Evolutionary conservation across 2,113 vertebrate genomes (phyloP).

Genomic region (Trogon melanurus): DNA sequence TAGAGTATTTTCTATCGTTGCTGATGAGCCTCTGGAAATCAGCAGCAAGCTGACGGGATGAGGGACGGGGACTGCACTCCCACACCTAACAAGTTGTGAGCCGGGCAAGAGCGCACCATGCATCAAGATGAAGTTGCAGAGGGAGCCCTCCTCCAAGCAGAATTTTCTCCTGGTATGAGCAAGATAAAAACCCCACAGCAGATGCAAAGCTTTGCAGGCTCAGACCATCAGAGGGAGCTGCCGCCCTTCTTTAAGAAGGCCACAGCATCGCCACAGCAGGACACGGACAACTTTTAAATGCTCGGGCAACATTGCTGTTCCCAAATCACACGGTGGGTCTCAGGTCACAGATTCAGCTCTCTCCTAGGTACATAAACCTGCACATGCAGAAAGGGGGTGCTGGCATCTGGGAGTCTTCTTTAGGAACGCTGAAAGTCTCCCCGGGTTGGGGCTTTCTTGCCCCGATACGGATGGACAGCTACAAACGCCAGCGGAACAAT

Average conservation of each 20-base stretch:
- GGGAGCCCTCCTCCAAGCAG: not conserved
- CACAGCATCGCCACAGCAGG: not conserved
- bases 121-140: not conserved
- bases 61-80: not conserved
- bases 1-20: not conserved
- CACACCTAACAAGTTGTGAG: not conserved
- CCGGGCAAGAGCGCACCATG: not conserved
- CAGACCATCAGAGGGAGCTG: slow-evolving; percentile 71
- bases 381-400: not conserved
- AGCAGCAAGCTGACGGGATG: not conserved
- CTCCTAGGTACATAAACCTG: not conserved
- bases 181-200: not conserved
- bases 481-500: not conserved
- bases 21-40: not conserved
- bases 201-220: not conserved
- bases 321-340: not conserved
- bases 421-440: not conserved
- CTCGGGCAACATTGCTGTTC: not conserved
- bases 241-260: slow-evolving; percentile 39
- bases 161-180: not conserved
- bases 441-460: not conserved
- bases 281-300: not conserved
- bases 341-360: not conserved
- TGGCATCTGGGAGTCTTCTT: not conserved
- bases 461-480: not conserved